A percentile compares a stretch with the other conserved stretches of the same genome.
Conservation (phyloP, 2,113 vertebrate genomes). For the Psilopsiagon aurifrons region DNA sequence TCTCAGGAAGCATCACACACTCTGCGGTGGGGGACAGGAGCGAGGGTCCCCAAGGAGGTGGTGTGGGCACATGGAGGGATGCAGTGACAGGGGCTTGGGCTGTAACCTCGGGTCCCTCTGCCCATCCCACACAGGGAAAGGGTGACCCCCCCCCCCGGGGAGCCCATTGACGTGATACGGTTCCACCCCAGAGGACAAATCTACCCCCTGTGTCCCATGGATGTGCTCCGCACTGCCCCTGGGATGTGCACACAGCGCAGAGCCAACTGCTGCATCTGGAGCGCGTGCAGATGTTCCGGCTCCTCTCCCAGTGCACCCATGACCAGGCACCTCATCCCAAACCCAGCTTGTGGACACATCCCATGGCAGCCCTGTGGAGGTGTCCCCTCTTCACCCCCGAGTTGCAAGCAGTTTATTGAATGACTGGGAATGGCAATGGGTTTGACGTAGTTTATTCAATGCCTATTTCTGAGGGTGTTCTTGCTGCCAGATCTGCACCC, state of each 20-base stretch:
- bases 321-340: background rate
- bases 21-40: background rate
- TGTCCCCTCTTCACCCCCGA: background rate
- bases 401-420: background rate
- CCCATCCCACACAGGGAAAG: background rate
- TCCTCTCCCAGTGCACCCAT: background rate
- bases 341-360: background rate
- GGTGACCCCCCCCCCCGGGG: background rate
- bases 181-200: fast-evolving
- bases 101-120: background rate
- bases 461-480: background rate
- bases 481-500: background rate
- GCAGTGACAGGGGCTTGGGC: fast-evolving
- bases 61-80: background rate
- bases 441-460: background rate
- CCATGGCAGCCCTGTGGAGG: background rate
- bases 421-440: background rate
- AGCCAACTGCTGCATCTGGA: background rate
- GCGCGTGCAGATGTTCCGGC: fast-evolving
- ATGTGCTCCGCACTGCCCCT: background rate
- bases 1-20: background rate
- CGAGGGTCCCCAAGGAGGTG: fast-evolving
- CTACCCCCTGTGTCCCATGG: background rate
- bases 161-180: fast-evolving
- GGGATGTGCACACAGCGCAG: background rate